These are phyloP conservation scores for Caenorhabditis uteleia DNA, from an alignment of 2,888 invertebrate species.

Conservation along the genomic window DNA sequence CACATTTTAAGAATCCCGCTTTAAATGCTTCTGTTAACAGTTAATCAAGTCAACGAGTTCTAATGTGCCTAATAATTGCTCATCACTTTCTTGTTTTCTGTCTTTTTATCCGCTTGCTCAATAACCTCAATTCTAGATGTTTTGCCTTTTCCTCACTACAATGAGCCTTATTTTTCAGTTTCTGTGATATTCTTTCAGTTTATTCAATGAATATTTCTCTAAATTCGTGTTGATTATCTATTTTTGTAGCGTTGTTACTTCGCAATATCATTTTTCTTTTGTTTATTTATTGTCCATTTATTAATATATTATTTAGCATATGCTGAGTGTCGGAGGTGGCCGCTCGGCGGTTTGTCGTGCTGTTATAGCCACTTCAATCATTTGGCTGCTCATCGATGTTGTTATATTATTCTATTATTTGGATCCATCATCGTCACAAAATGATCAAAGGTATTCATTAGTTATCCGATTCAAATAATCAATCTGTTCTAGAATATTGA, in stretches of 20 bases:
- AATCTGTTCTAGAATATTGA: conserved; percentile 15
- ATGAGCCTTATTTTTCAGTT: too few relatives aligned
- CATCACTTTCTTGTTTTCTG: conserved; percentile 12
- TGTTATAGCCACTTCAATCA: conserved; percentile 66
- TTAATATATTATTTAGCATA: neutral
- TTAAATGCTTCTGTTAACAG: neutral
- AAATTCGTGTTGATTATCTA: neutral
- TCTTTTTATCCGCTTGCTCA: neutral
- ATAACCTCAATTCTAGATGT: neutral
- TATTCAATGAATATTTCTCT: neutral
- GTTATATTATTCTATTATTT: conserved; percentile 66
- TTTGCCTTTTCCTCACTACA: neutral
- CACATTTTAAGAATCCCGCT: conserved; percentile 1
- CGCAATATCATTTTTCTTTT: neutral
- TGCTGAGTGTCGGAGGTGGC: conserved; percentile 32
- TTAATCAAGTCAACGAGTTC: too few relatives aligned
- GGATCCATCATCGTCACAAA: conserved; percentile 46
- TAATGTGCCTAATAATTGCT: conserved; percentile 13
- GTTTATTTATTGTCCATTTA: conserved; percentile 4
- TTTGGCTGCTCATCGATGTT: conserved; percentile 67
- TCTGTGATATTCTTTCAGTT: conserved; percentile 18
- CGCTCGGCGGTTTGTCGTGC: conserved; percentile 67
- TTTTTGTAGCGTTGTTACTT: neutral
- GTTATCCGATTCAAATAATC: neutral
- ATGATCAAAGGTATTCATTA: conserved; percentile 15